Evolutionary conservation across 2,797 vertebrate genomes (phyloP), one percentile per base, ranked within the genome.

Genomic region (Merluccius polli): DNA sequence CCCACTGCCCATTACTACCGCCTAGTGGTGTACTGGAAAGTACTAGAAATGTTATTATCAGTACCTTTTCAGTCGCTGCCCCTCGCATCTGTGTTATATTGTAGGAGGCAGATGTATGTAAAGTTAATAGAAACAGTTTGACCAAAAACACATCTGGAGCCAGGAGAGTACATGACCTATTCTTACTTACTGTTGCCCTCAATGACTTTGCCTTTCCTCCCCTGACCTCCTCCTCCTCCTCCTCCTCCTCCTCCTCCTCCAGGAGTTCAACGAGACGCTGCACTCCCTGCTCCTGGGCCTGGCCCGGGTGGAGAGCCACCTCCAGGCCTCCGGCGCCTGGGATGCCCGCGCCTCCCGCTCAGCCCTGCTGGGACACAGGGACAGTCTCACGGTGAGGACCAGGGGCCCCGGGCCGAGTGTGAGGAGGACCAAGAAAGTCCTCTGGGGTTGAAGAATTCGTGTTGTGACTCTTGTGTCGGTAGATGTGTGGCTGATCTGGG

Each of bases 241-340:
- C 12, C 83, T 35, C 36, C 36, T 38, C 36, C 3, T 59, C n/a
- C 70, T 16, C 68, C 72, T 21, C 18, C 82, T 1, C 13, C 83
- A 99, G 97, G 97, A 97, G 79, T 98, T 98, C 81, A 95, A 98
- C 0, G 90, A 94, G 79, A 86, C 87, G 24, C 94, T 95, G 29
- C 95, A 96, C 79, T 90, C 92, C 0, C 88, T 97, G 79, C 90
- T 98, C 74, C 68, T 96, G 80, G 97, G 96, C 95, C 83, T 98
- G 52, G 94, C 94, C 0, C 90, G 86, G 75, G 94, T 93, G 0
- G 96, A 97, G 84, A 91, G 88, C 59, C 89, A 73, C 33, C 91
- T 95, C 24, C 80, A 84, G 31, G 80, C 83, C 4, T 91, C 90
- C 13, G 88, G 83, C 11, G 75, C 91, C 79, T 38, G 78, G 0